Evolutionary conservation across 1,140 invertebrate genomes (phyloP).

Genomic region (Contarinia nasturtii): DNA sequence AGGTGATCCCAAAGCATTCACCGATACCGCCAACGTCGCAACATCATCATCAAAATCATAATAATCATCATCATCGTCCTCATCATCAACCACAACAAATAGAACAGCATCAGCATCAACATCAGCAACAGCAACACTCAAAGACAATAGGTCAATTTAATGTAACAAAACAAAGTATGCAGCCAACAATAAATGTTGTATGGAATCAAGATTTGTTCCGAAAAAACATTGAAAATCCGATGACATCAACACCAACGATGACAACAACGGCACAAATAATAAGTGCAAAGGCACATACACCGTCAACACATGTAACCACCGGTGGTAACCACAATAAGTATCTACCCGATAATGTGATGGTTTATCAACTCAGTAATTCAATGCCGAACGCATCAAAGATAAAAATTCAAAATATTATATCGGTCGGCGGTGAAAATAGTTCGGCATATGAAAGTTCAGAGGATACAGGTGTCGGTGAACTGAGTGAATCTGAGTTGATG

Average conservation of each 20-base stretch:
- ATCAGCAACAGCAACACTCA: constrained; percentile 9
- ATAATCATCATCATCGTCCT: too few species aligned
- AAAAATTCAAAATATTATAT: constrained; percentile 12
- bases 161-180: too few species aligned
- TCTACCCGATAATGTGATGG: too few species aligned
- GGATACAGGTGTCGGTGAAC: constrained; percentile 29
- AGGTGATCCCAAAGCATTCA: neutral
- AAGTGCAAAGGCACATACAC: neutral
- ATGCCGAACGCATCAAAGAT: neutral
- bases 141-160: too few species aligned
- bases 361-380: too few species aligned
- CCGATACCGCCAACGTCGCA: constrained; percentile 8
- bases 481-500: constrained; percentile 33
- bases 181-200: too few species aligned
- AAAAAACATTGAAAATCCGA: too few species aligned
- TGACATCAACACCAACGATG: neutral
- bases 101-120: constrained; percentile 9
- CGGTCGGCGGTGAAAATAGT: constrained; percentile 32
- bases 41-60: constrained; percentile 12
- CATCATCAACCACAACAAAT: constrained; percentile 8
- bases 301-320: constrained; percentile 12
- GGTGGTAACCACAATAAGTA: constrained; percentile 6
- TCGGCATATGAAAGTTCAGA: constrained; percentile 35
- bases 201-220: constrained; percentile 3
- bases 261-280: neutral